phyloP scores from a whole-genome alignment of 2,888 invertebrate species.

The Xanthia togata region DNA sequence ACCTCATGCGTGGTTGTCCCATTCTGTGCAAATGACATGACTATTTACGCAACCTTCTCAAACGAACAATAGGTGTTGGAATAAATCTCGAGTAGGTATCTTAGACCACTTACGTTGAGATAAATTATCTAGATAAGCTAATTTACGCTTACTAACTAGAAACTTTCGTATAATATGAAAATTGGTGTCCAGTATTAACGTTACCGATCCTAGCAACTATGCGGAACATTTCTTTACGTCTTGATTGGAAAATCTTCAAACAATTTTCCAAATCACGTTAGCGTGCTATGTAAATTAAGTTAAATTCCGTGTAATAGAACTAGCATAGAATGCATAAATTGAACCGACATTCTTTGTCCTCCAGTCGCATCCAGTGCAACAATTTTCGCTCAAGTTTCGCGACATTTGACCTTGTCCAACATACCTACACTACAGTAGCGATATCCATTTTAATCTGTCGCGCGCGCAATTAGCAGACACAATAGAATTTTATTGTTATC shows the following conservation, averaged over 20 bases:
- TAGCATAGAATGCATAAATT: constrained; percentile 26
- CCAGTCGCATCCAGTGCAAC: constrained; percentile 69
- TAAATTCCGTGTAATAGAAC: constrained; percentile 13
- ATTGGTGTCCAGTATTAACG: constrained; percentile 11
- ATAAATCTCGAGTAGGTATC: constrained; percentile 67
- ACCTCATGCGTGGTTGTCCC: constrained; percentile 55
- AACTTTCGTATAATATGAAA: constrained; percentile 40
- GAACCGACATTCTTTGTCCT: constrained; percentile 35
- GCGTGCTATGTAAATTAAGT: constrained; percentile 5
- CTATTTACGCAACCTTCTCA: constrained; percentile 74
- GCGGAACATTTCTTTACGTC: not conserved
- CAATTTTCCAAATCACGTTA: not conserved
- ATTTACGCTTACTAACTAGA: constrained; percentile 23
- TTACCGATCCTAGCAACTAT: not conserved
- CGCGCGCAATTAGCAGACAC: too few species aligned
- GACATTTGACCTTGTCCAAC: constrained; percentile 80
- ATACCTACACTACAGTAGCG: constrained; percentile 67
- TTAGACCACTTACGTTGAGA: constrained; percentile 57
- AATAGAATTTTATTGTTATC: too few species aligned
- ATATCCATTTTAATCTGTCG: constrained; percentile 74
- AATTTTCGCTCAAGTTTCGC: constrained; percentile 70
- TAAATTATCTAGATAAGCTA: constrained; percentile 59
- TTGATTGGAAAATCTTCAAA: not conserved
- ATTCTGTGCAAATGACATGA: constrained; percentile 70
- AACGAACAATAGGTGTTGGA: constrained; percentile 75